Evolutionary conservation across 2,113 vertebrate genomes (phyloP), one percentile per base, ranked within the genome.

Genomic region (Leptosomus discolor): DNA sequence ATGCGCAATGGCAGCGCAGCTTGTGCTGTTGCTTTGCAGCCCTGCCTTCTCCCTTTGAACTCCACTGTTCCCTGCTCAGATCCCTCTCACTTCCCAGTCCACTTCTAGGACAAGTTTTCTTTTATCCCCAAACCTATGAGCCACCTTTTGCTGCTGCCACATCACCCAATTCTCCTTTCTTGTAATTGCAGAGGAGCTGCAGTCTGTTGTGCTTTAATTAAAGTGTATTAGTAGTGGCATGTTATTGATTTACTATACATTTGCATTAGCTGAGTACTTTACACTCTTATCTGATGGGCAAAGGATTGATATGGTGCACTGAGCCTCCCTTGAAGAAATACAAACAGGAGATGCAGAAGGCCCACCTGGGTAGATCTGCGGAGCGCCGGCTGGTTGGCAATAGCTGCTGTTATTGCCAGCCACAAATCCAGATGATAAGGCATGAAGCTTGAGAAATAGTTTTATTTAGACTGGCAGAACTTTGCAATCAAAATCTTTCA

Each of bases 281-380:
- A 37, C 43, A 43, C 84, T 87, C 85, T 94, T 96, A 95, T 96
- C 96, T 95, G 96, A 96, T 96, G 94, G 95, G 92, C 95, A 92
- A 21, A 23, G 81, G 53, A n/a, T 2, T 36, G 93, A 56, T 48
- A 19, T 0, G 5, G 69, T 6, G 48, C 84, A 26, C 2, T 3
- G 90, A 75, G 67, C 60, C 87, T 94, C 82, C 77, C 74, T 11
- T 13, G 48, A 14, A n/a, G 77, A 50, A 74, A 58, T 15, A 58
- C 3, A 4, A 86, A 57, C 12, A 12, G 73, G 56, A 50, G 81
- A 48, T 76, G 84, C 77, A 90, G 65, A 88, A 75, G 48, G 90
- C 91, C 93, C 90, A 95, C 95, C 93, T 90, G 94, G 48, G 77
- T 85, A 70, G 92, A 68, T 85, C 70, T 80, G 63, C 46, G 1